Conservation (phyloP, 2,113 vertebrate genomes). For the Rissa tridactyla region DNA sequence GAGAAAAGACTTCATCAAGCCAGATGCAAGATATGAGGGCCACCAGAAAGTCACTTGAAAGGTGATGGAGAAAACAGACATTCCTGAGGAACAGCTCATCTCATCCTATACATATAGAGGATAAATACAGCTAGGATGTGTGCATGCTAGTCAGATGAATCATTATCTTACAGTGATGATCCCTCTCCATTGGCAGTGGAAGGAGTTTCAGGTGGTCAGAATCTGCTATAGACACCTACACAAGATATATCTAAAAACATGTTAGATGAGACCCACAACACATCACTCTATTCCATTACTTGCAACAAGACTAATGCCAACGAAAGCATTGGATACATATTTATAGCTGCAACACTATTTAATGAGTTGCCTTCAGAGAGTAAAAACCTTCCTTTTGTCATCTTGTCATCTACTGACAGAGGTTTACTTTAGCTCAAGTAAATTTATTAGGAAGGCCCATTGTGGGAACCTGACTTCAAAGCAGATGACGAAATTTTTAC, state of each 20-base stretch:
- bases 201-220: neutral
- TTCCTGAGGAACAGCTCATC: neutral
- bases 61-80: neutral
- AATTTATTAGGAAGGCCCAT: neutral
- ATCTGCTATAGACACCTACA: neutral
- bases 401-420: neutral
- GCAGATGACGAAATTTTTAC: neutral
- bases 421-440: neutral
- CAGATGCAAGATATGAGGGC: neutral
- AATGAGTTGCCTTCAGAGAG: neutral
- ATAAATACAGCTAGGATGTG: neutral
- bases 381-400: neutral
- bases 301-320: neutral
- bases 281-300: neutral
- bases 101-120: neutral
- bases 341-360: neutral
- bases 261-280: neutral
- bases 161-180: neutral
- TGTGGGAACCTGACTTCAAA: neutral
- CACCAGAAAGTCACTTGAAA: neutral
- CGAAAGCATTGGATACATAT: neutral
- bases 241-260: neutral
- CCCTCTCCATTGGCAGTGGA: neutral
- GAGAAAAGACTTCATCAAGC: neutral
- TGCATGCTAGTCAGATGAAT: neutral